These are phyloP conservation scores for Uropetala carovei DNA, from an alignment of 2,888 invertebrate species.

Conservation along the genomic window DNA sequence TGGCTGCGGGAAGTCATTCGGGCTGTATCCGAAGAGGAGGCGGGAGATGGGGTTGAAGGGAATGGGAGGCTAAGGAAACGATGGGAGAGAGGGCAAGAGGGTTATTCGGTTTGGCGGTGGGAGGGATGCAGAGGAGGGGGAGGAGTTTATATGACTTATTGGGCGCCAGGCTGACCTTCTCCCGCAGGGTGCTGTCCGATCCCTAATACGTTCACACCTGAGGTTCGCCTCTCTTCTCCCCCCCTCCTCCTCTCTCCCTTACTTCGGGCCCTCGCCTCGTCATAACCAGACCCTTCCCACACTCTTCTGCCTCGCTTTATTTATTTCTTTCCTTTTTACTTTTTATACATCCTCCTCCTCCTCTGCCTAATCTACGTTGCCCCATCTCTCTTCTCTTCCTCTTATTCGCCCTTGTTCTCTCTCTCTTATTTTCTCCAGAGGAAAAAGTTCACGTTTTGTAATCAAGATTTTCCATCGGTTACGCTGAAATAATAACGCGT, in stretches of 20 bases:
- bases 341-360: background rate
- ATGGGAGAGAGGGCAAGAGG: too few relatives aligned
- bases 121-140: background rate
- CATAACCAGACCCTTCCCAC: too few relatives aligned
- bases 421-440: background rate
- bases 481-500: background rate
- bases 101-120: background rate
- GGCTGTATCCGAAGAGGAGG: background rate
- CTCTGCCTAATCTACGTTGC: background rate
- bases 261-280: too few relatives aligned
- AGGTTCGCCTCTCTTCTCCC: background rate
- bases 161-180: conserved; percentile 11
- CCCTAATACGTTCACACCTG: conserved; percentile 29
- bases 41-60: too few relatives aligned
- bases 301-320: too few relatives aligned
- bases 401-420: background rate
- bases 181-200: conserved; percentile 26
- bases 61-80: too few relatives aligned
- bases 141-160: conserved; percentile 2
- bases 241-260: background rate
- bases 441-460: background rate
- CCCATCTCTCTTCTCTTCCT: background rate
- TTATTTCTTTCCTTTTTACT: background rate
- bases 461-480: background rate
- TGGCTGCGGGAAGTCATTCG: conserved; percentile 28